Conservation (phyloP, 2,888 invertebrate genomes). For the Acleris holmiana region DNA sequence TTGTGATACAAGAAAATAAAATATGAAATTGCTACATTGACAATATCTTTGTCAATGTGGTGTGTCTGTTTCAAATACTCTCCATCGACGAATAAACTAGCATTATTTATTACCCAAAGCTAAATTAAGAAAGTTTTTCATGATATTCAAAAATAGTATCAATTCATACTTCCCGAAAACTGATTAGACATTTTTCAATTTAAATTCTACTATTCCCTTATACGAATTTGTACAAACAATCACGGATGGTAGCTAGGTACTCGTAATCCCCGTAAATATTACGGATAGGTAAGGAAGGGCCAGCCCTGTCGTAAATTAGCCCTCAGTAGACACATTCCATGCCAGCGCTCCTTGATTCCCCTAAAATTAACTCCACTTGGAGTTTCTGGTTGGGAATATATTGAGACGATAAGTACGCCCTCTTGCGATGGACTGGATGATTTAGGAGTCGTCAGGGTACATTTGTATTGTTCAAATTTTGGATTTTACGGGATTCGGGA, state of each 20-base stretch:
- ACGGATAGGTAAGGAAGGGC: slow-evolving; percentile 27
- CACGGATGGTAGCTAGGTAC: not conserved
- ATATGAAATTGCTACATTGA: too few relatives aligned
- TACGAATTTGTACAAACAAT: slow-evolving; percentile 7
- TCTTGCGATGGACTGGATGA: slow-evolving; percentile 31
- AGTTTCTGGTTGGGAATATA: too few relatives aligned
- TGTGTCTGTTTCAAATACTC: too few relatives aligned
- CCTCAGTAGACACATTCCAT: not conserved
- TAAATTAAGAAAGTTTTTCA: too few relatives aligned
- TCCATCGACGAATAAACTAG: too few relatives aligned
- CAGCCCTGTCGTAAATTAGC: slow-evolving; percentile 38
- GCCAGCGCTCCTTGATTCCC: too few relatives aligned
- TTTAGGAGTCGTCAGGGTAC: slow-evolving; percentile 27
- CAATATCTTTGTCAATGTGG: too few relatives aligned
- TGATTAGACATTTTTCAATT: not conserved
- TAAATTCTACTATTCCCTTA: not conserved
- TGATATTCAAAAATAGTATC: too few relatives aligned
- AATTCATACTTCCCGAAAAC: too few relatives aligned
- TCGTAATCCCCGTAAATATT: slow-evolving; percentile 39
- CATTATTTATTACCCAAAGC: too few relatives aligned
- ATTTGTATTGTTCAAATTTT: slow-evolving; percentile 31
- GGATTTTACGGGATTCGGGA: slow-evolving; percentile 7
- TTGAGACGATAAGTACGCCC: slow-evolving; percentile 39
- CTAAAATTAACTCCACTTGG: too few relatives aligned
- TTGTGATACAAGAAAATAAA: too few relatives aligned